Evolutionary conservation across 64 coral and sea anemone genomes (phyloP), one percentile per base, ranked within the genome.

Genomic region (Montipora foliosa): DNA sequence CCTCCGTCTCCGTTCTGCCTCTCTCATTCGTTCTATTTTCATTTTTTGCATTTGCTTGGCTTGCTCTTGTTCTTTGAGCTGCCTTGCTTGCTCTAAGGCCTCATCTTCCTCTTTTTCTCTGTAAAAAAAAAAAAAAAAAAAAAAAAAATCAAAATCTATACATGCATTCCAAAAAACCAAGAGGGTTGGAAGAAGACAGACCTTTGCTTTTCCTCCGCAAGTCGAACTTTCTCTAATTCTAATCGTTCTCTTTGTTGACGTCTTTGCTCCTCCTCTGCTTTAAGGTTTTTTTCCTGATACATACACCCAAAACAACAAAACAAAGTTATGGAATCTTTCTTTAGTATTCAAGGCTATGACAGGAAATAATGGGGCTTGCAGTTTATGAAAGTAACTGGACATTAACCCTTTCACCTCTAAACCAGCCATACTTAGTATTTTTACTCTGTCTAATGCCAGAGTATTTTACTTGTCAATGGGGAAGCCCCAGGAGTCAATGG

Each of bases 191-290:
- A 49, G 47, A 78, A 19, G 76, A 78, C 76, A 20, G 49, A 93
- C 95, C 92, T 94, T 88, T 96, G 94, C 77, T 83, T 93, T 90
- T 96, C 95, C 80, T 96, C 95, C 68, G 95, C 95, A 91, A 94
- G 88, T 48, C 95, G 80, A 14, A 92, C 21, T 82, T 92, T 85
- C 76, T 96, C 95, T 17, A 86, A 57, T 57, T 94, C 95, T 53
- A 74, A 88, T 71, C 91, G 67, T 51, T 96, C 95, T 47, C 80
- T 90, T 20, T 92, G 87, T 47, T 94, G 92, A 17, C 87, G 83
- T 48, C 78, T 74, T 22, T 94, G 95, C 17, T 96, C 95, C 48
- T 96, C 95, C 60, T 89, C 87, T 59, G 82, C 93, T 72, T 90
- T 95, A 4, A 90, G 21, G 4, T 50, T 77, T 85, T 89, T 95